Conservation (phyloP, 2,888 invertebrate genomes). For the Perizoma flavofasciatum region DNA sequence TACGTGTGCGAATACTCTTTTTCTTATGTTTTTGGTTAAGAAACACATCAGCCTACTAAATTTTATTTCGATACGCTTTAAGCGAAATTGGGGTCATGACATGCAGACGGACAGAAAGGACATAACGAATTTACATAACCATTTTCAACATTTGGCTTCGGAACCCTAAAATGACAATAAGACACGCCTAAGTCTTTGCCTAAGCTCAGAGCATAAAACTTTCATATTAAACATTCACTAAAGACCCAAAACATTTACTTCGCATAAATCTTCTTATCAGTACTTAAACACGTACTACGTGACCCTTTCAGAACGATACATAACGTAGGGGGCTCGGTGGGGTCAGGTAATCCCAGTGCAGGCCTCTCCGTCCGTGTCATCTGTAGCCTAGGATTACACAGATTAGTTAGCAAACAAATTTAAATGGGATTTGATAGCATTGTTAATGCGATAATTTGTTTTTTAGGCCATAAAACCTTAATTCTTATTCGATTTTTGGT, state of each 20-base stretch:
- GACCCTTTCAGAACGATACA: slow-evolving; percentile 32
- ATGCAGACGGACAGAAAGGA: too few relatives aligned
- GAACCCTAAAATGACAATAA: too few relatives aligned
- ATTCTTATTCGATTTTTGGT: not conserved
- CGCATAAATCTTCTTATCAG: slow-evolving; percentile 39
- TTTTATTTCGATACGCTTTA: too few relatives aligned
- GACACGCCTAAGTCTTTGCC: too few relatives aligned
- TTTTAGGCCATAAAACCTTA: not conserved
- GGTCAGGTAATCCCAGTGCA: slow-evolving; percentile 36
- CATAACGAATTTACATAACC: too few relatives aligned
- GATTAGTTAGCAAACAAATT: slow-evolving; percentile 36
- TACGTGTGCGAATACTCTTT: too few relatives aligned
- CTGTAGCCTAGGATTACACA: slow-evolving; percentile 38
- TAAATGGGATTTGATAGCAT: slow-evolving; percentile 25
- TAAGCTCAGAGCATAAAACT: slow-evolving; percentile 1
- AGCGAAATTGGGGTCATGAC: too few relatives aligned
- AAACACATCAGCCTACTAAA: too few relatives aligned
- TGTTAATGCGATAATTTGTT: slow-evolving; percentile 12
- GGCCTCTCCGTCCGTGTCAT: slow-evolving; percentile 35
- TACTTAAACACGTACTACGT: slow-evolving; percentile 40
- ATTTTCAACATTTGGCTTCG: too few relatives aligned
- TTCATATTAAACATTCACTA: slow-evolving; percentile 10
- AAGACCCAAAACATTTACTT: slow-evolving; percentile 22
- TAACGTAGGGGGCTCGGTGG: slow-evolving; percentile 15
- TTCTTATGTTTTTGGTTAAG: too few relatives aligned